Base-by-base conservation (phyloP, 2,113 vertebrate genomes). In the Balaeniceps rex region DNA sequence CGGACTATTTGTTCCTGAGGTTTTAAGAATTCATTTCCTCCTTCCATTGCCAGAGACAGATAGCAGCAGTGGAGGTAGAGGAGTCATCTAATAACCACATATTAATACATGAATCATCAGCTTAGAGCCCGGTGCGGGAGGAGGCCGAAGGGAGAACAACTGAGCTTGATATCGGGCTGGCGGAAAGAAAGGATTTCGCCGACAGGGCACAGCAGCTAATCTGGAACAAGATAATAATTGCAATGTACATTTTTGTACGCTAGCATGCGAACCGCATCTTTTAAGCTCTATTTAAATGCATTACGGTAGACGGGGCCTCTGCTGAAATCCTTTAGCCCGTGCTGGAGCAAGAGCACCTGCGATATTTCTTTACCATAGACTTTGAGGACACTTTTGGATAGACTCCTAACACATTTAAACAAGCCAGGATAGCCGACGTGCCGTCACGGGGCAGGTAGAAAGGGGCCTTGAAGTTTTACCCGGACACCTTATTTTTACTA, bases 21-120 rank as follows among this genome's bases (percentile, higher is more conserved):
- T 85, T 93, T 95, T 61, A 63, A 91, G 70, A 57, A 91, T 88
- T 88, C 69, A 91, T 95, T 93, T 95, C 91, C 94, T 95, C 76
- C 47, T 69, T 34, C 66, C 72, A 69, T 44, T 55, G 91, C 83
- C 74, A 57, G 65, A 65, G 87, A 83, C 49, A 54, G 91, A 75
- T 24, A 80, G 63, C 79, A 51, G 90, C 78, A 42, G 87, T 7
- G 49, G 91, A 75, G 66, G 90, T 4, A 83, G 60, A 65, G 72
- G 82, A 79, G 31, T n/a, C 78, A 14, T 49, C 79, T 91, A 47
- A 70, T 40, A 71, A 81, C 79, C 69, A 51, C 68, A 4, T 51
- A 71, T 80, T 80, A 70, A 84, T 33, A 76, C 46, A n/a, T 61
- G 83, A 93, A 80, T 90, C 79, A 81, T 28, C 90, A 57, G 89